These are phyloP conservation scores for Drosophila dives DNA, from an alignment of 2,888 invertebrate genomes.

Conservation along the genomic window DNA sequence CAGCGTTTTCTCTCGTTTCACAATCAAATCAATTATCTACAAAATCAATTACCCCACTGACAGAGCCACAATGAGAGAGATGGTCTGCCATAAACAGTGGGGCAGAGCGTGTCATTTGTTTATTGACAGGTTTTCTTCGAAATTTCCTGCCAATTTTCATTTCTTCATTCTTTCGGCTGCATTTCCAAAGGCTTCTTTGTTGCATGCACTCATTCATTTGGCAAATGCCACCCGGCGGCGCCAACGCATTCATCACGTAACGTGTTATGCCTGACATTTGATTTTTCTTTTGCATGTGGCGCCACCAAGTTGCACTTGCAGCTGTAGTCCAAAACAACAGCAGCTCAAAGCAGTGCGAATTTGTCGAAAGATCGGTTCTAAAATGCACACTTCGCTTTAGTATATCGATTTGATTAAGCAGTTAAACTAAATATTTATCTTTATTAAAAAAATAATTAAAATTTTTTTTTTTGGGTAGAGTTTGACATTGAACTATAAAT, in stretches of 20 bases:
- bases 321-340: not conserved
- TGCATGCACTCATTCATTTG: slow-evolving; percentile 8
- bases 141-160: slow-evolving; percentile 26
- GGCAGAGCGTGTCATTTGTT: slow-evolving; percentile 1
- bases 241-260: slow-evolving; percentile 58
- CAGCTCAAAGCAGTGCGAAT: slow-evolving; percentile 8
- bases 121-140: slow-evolving; percentile 40
- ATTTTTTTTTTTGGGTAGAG: not conserved
- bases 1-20: slow-evolving; percentile 64
- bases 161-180: slow-evolving; percentile 1
- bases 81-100: not conserved
- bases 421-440: not conserved
- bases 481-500: not conserved
- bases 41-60: slow-evolving; percentile 68
- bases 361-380: slow-evolving; percentile 52
- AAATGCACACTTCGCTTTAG: slow-evolving; percentile 28
- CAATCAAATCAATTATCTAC: slow-evolving; percentile 74
- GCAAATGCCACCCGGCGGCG: slow-evolving; percentile 11
- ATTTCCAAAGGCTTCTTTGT: not conserved
- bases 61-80: slow-evolving; percentile 15
- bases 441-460: not conserved
- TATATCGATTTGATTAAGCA: not conserved
- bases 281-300: slow-evolving; percentile 60
- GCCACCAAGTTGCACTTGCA: slow-evolving; percentile 16
- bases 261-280: slow-evolving; percentile 59